Conservation (phyloP, 2,113 vertebrate genomes). For the Callipepla californica region DNA sequence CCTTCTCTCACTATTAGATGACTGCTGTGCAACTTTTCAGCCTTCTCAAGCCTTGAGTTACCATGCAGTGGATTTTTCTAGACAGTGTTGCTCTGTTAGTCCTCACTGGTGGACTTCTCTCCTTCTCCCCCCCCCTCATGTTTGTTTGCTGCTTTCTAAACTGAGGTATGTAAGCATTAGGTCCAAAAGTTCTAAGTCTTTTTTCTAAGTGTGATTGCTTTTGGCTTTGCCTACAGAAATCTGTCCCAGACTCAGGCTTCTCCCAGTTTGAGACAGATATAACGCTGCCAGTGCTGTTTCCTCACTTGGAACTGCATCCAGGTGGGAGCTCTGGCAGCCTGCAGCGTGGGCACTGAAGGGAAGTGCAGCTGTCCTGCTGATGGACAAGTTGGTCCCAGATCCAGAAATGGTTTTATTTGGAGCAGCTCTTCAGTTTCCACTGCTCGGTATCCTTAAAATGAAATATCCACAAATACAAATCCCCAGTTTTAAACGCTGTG, state of each 20-base stretch:
- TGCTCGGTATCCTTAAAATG: accelerated
- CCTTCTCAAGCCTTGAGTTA: neutral
- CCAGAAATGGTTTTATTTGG: too few relatives aligned
- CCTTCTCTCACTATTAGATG: neutral
- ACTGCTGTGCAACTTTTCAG: accelerated
- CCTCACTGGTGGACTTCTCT: accelerated
- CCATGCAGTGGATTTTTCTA: accelerated
- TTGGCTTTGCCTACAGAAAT: neutral
- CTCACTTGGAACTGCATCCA: accelerated
- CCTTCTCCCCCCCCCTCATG: neutral
- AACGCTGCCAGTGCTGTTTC: neutral
- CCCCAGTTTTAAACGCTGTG: accelerated
- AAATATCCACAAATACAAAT: neutral
- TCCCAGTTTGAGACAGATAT: accelerated
- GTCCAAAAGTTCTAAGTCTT: neutral
- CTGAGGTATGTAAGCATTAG: neutral
- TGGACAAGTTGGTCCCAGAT: neutral
- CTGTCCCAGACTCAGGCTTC: accelerated
- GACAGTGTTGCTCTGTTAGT: neutral
- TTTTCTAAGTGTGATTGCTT: neutral
- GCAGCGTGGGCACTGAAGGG: accelerated
- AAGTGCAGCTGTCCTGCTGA: accelerated
- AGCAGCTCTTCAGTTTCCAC: neutral
- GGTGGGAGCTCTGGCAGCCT: neutral
- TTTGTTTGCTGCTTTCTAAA: too few relatives aligned